phyloP scores from a whole-genome alignment of 1,140 invertebrate genomes.

The Drosophila quadrilineata region DNA sequence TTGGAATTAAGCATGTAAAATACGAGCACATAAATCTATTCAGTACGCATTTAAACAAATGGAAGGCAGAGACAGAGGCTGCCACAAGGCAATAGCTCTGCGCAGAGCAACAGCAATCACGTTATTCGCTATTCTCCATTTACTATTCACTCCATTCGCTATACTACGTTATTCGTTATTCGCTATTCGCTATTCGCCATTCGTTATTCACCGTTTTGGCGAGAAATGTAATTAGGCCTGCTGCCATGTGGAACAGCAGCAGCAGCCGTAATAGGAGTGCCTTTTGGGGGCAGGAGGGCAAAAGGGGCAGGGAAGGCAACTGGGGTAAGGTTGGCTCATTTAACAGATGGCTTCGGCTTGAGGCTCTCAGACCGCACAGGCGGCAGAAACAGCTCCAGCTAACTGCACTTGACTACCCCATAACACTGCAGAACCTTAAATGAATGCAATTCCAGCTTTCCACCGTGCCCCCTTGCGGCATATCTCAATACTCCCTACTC shows the following conservation, averaged over 20 bases:
- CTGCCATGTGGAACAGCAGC: constrained; percentile 62
- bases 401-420: constrained; percentile 14
- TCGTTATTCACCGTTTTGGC: constrained; percentile 35
- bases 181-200: constrained; percentile 1
- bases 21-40: constrained; percentile 78
- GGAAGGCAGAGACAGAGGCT: background rate
- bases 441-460: background rate
- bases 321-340: background rate
- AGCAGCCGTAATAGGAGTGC: background rate
- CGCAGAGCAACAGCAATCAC: constrained; percentile 51
- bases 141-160: constrained; percentile 13
- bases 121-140: constrained; percentile 33
- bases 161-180: constrained; percentile 15
- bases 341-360: constrained; percentile 62
- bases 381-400: background rate
- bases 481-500: background rate
- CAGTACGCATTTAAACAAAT: constrained; percentile 69
- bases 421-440: constrained; percentile 28
- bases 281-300: background rate
- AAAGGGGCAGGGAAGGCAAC: background rate
- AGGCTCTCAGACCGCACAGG: constrained; percentile 44
- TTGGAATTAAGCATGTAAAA: constrained; percentile 73
- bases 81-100: background rate
- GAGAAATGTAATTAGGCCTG: constrained; percentile 74
- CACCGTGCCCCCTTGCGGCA: background rate